Base-by-base conservation (phyloP, 2,888 invertebrate species). In the Marronus borbonicus region DNA sequence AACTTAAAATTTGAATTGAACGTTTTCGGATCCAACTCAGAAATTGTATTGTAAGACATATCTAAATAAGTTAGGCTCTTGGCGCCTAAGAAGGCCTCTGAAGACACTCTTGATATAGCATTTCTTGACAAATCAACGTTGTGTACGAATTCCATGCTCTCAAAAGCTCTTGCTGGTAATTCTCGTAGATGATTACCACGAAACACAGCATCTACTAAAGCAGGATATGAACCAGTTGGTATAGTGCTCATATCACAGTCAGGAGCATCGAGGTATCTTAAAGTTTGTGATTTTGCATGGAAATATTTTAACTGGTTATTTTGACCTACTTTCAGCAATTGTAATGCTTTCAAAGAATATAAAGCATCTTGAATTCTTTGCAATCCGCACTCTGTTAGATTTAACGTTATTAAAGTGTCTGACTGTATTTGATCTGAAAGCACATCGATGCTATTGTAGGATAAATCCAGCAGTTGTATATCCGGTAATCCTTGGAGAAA, bases 41-140 rank as follows among this genome's bases (percentile, higher is more conserved):
- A 90, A 76, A 95, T 90, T 86, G 92, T 92, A 86, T 95, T 95
- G 86, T 90, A 91, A 0, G 95, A 94, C 80, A 95, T 87, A 86
- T 95, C 94, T 70, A 95, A 87, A 79, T 89, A 86, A 82, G 91
- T 91, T 4, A 95, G 85, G 80, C 90, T 88, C 80, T 87, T 88
- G 2, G 95, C 85, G 12, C 91, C 91, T 66, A 88, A 88, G 85
- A 95, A 95, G 0, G 93, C 92, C 80, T 91, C 91, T 76, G 88
- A 86, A 81, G 91, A 91, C 31, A 95, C 85, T 0, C 88, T 89
- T 10, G 91, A 91, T 60, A 95, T 90, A 20, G 92, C 91, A 86
- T 95, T 95, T 62, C 90, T 90, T 0, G 94, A 93, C 55, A 95
- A 85, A 85, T 93, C 93, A 17, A 95, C 85, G 76, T 90, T 87